Conservation (phyloP, 2,113 vertebrate species). For the Tetrao urogallus region DNA sequence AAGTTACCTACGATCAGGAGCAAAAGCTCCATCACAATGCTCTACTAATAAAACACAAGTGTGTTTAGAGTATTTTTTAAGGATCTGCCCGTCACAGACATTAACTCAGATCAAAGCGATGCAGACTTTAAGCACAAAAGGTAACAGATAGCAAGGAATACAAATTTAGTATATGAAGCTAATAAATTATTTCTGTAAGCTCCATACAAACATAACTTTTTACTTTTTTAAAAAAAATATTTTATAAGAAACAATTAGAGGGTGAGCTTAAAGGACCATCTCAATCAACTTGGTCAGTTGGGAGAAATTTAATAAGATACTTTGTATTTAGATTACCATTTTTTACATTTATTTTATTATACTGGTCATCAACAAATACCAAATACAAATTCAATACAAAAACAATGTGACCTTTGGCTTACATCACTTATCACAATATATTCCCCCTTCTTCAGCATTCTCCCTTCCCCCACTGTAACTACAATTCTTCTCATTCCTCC, state of each 20-base stretch:
- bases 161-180: background rate
- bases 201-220: background rate
- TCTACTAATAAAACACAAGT: background rate
- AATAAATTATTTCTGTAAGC: background rate
- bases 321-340: background rate
- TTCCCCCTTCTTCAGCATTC: background rate
- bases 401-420: background rate
- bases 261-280: background rate
- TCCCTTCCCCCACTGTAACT: background rate
- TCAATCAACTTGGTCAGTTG: background rate
- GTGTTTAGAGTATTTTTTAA: background rate
- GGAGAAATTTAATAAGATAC: background rate
- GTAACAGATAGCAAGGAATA: background rate
- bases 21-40: background rate
- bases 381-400: background rate
- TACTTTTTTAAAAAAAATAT: too few relatives aligned
- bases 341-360: background rate
- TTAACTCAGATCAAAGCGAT: background rate
- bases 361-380: background rate
- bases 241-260: background rate
- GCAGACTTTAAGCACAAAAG: background rate
- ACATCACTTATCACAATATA: background rate
- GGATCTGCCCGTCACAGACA: background rate
- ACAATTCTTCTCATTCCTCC: slow-evolving; percentile 28
- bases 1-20: background rate